Base-by-base conservation (phyloP, 2,888 invertebrate genomes). In the Meliscaeva auricollis region DNA sequence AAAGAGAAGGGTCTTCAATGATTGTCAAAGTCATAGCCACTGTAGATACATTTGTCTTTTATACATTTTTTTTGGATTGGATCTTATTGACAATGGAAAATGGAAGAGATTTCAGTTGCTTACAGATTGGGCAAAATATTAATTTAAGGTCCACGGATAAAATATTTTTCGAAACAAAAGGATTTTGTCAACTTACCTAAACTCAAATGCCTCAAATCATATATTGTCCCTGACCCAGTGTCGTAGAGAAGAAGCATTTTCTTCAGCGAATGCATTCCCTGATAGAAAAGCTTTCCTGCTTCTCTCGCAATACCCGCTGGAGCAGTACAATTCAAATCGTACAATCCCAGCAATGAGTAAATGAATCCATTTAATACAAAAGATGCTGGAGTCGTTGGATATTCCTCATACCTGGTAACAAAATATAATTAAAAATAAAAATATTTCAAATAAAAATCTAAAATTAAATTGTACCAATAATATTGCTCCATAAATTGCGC, bases 321-420 rank as follows among this genome's bases (percentile, higher is more conserved):
- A 22, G 96, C 96, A 41, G 96, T 95, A 60, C 94, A 94, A 91
- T 96, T 96, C n/a, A 99, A 93, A 93, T 99, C 99, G 92, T 98
- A 99, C 11, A 99, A 94, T 1, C 99, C 99, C 77, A 99, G 94
- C 7, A 99, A 93, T 0, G 99, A 97, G 93, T 99, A 99, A 89
- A 99, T 98, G 93, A 99, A 99, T 52, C 99, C 99, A 93, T 99
- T 99, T 26, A 99, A 94, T 11, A 99, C 99, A 93, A 98, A 99
- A 0, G 97, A 96, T 4, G 98, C 95, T 0, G 99, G 99, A 72
- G 95, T 95, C 0, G 99, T 99, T 0, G 99, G 99, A 92, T 99
- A 99, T 91, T 99, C 99, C 91, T 99, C 99, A 91, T 98, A 99
- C 97, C 97, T 94, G n/a, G n/a, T n/a, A n/a, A n/a, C n/a, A n/a